phyloP scores from a whole-genome alignment of 1,140 invertebrate species.

The Drosophila ironensis region DNA sequence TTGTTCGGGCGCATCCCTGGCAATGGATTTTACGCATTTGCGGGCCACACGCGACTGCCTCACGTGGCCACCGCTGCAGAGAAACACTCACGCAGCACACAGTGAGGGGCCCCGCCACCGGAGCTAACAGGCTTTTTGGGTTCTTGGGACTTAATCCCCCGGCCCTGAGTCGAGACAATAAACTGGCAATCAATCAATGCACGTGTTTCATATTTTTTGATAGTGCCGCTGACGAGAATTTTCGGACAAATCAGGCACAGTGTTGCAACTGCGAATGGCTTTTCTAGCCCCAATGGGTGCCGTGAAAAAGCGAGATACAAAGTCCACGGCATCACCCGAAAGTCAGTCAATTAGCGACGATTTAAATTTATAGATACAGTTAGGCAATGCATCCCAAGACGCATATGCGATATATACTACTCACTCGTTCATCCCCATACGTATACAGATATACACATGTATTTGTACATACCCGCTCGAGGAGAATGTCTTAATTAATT shows the following conservation, averaged over 20 bases:
- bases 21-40: slow-evolving; percentile 18
- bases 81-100: slow-evolving; percentile 11
- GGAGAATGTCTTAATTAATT: slow-evolving; percentile 77
- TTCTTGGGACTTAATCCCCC: slow-evolving; percentile 23
- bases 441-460: too few relatives aligned
- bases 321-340: slow-evolving; percentile 63
- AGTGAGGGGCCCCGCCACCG: neutral
- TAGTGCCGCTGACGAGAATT: slow-evolving; percentile 44
- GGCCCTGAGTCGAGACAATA: slow-evolving; percentile 18
- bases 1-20: neutral
- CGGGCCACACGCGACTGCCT: slow-evolving; percentile 20
- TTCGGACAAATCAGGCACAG: slow-evolving; percentile 56
- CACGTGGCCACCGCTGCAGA: slow-evolving; percentile 25
- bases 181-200: slow-evolving; percentile 71
- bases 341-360: slow-evolving; percentile 73
- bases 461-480: slow-evolving; percentile 2
- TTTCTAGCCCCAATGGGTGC: neutral
- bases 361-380: slow-evolving; percentile 69
- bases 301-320: slow-evolving; percentile 50
- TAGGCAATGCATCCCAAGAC: slow-evolving; percentile 43
- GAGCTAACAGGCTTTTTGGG: slow-evolving; percentile 4
- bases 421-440: too few relatives aligned
- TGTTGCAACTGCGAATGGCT: slow-evolving; percentile 14
- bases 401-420: neutral
- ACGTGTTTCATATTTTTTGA: slow-evolving; percentile 51